phyloP scores from a whole-genome alignment of 2,797 vertebrate genomes.

The Telmatherina bonti region DNA sequence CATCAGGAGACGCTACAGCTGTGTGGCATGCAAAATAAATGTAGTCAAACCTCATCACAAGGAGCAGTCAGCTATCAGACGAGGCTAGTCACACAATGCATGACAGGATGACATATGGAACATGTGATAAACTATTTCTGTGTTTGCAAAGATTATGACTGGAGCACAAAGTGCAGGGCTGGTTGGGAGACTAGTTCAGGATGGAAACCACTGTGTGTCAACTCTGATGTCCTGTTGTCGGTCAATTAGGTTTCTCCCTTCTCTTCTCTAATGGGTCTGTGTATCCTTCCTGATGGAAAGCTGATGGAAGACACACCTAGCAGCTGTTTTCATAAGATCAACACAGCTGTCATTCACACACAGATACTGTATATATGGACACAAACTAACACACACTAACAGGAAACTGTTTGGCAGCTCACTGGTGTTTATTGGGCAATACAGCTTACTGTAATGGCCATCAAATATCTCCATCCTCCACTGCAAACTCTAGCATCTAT shows the following conservation, averaged over 20 bases:
- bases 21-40: neutral
- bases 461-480: conserved; percentile 43
- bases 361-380: conserved; percentile 7
- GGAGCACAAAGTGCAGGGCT: conserved; percentile 7
- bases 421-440: conserved; percentile 57
- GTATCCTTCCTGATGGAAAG: conserved; percentile 65
- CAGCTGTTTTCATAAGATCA: conserved; percentile 63
- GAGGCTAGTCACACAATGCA: neutral
- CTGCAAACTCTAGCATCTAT: conserved; percentile 42
- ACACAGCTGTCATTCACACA: conserved; percentile 20
- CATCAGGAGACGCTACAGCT: conserved; percentile 5
- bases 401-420: conserved; percentile 74
- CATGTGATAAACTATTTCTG: neutral
- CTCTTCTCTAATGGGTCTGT: conserved; percentile 61
- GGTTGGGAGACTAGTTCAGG: conserved; percentile 35
- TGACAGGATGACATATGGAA: neutral
- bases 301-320: conserved; percentile 64
- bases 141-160: conserved; percentile 6
- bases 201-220: conserved; percentile 43
- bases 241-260: conserved; percentile 64
- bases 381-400: conserved; percentile 25
- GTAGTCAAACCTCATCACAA: conserved; percentile 11
- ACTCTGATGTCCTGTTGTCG: conserved; percentile 55
- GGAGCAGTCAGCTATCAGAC: neutral
- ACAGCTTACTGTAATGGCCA: conserved; percentile 48